phyloP scores from a whole-genome alignment of 2,113 vertebrate species.

The Antechinus stuartii region DNA sequence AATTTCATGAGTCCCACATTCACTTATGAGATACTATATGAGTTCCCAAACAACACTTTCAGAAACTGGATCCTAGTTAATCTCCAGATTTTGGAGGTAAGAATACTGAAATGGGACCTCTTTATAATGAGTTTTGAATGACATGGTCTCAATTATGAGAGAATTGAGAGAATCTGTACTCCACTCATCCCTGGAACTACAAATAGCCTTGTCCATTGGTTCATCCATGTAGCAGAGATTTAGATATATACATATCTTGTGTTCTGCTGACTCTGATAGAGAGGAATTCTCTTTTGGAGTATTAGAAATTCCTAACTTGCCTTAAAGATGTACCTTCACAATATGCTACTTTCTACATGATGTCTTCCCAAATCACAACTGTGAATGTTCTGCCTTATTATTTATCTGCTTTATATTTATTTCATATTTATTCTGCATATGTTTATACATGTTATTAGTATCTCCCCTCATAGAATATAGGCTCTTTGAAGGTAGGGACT shows the following conservation, averaged over 20 bases:
- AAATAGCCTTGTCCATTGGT: not conserved
- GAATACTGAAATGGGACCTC: not conserved
- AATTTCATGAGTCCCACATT: no score
- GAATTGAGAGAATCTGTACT: not conserved
- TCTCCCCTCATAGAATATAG: not conserved
- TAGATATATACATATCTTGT: not conserved
- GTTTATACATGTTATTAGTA: not conserved
- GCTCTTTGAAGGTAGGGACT: not conserved
- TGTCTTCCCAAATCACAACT: not conserved
- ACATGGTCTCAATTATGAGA: not conserved
- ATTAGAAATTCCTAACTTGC: not conserved
- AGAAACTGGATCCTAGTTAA: not conserved
- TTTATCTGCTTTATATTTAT: not conserved
- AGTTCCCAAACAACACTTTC: no score
- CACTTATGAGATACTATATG: no score
- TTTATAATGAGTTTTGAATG: not conserved
- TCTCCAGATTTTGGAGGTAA: not conserved
- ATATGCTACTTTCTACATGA: not conserved
- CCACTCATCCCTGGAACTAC: no score
- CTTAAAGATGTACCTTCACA: not conserved
- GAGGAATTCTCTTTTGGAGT: not conserved
- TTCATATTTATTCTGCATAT: not conserved
- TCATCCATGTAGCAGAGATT: not conserved
- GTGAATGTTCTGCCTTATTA: not conserved
- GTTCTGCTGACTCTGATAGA: no score